These are phyloP conservation scores for Stictocephala bisonia DNA, from an alignment of 2,888 invertebrate species.

Conservation along the genomic window DNA sequence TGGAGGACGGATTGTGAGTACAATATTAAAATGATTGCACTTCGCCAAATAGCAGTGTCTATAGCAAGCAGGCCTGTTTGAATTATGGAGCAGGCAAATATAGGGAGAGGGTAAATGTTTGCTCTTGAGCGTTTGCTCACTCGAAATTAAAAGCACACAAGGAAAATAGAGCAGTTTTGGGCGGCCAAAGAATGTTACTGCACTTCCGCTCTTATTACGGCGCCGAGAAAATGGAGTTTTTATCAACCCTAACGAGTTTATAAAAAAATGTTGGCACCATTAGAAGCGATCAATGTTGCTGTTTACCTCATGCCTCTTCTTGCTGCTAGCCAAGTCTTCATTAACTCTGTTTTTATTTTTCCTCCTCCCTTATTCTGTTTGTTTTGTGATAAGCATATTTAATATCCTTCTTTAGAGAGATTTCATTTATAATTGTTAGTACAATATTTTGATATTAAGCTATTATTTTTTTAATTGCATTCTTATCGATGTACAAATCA, in stretches of 20 bases:
- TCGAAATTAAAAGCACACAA: conserved; percentile 75
- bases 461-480: too few relatives aligned
- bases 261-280: not conserved
- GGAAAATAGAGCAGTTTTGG: conserved; percentile 70
- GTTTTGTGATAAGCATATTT: too few relatives aligned
- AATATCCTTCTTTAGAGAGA: too few relatives aligned
- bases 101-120: conserved; percentile 71
- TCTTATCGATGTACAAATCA: too few relatives aligned
- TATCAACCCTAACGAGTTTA: conserved; percentile 16
- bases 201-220: conserved; percentile 27
- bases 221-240: conserved; percentile 12
- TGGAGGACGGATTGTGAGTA: conserved; percentile 59
- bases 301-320: not conserved
- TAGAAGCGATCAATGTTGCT: conserved; percentile 9
- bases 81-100: conserved; percentile 74
- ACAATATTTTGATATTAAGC: too few relatives aligned
- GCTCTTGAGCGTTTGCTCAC: conserved; percentile 68
- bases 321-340: conserved; percentile 18
- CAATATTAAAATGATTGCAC: conserved; percentile 75
- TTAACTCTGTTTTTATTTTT: conserved; percentile 18
- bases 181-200: conserved; percentile 52
- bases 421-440: too few relatives aligned
- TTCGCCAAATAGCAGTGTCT: conserved; percentile 71
- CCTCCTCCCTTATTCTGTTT: too few relatives aligned
- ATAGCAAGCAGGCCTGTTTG: conserved; percentile 64